Conservation (phyloP, 2,888 invertebrate genomes). For the Kryphioiulus occultus region DNA sequence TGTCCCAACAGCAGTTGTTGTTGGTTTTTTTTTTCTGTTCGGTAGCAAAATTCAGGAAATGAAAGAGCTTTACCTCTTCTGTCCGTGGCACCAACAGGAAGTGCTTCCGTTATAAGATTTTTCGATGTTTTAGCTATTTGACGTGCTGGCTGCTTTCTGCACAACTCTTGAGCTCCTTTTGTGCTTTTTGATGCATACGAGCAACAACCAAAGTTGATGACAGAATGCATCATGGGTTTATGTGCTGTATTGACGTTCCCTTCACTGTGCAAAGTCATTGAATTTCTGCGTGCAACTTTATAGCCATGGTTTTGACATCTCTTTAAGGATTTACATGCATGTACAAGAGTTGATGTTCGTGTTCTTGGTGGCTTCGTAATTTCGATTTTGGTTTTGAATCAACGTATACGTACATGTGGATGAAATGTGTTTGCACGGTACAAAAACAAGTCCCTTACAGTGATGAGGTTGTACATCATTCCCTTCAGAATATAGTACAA, state of each 20-base stretch:
- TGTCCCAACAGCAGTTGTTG: constrained; percentile 13
- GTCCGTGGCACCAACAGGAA: constrained; percentile 25
- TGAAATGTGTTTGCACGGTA: no score
- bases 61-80: constrained; percentile 31
- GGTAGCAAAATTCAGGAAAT: neutral
- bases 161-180: neutral
- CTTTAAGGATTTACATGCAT: neutral
- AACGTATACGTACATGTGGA: no score
- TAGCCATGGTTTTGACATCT: neutral
- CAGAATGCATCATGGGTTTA: neutral
- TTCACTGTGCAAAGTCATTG: neutral
- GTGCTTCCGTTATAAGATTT: neutral
- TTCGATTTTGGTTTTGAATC: no score
- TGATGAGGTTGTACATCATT: no score
- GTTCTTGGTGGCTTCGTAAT: no score
- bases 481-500: no score
- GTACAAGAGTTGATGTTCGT: no score
- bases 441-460: no score
- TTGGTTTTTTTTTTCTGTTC: neutral
- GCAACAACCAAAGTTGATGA: neutral
- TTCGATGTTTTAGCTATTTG: neutral
- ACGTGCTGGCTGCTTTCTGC: neutral
- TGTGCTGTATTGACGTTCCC: neutral
- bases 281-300: neutral
- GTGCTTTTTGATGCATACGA: neutral